Evolutionary conservation across 2,888 invertebrate species (phyloP), one percentile per base, ranked within the genome.

Genomic region (Dicycla oo): DNA sequence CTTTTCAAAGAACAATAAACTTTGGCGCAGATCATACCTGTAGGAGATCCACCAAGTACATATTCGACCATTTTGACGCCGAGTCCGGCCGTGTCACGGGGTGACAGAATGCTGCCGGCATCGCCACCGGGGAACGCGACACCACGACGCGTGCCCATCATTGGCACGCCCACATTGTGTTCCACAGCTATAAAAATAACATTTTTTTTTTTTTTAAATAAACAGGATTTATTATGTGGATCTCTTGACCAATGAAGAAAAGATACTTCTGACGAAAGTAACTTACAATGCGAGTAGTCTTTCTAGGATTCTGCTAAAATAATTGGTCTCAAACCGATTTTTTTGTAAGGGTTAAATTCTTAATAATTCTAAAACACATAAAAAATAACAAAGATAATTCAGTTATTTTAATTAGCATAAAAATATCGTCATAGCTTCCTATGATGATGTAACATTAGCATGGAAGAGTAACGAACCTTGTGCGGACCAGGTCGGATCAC

Each of bases 21-120:
- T 30, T 40, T 26, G 57, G 38, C 18, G 56, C 54, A 75, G 43
- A 79, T 38, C 79, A 86, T 92, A 96, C 96, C 96, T 85, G 98
- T 99, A 34, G 99, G 98, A 80, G 98, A 98, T 81, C 98, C 98
- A 83, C 99, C 98, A 88, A 99, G 97, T 75, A 99, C 99, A 94
- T 99, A 99, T 95, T 99, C 99, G 69, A 99, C 99, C 99, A 99
- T 99, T 97, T 99, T 99, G 86, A 99, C 98, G 85, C 99, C 99
- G 84, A 99, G 97, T 58, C 99, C 99, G 82, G 98, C 98, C 85
- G 99, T 98, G 93, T 99, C 98, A 81, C 98, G 97, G 60, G 98
- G 98, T 61, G 98, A 98, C 86, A 97, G 96, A 88, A 97, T 97
- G 90, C 96, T 97, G 89, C 96, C 96, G 15, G 96, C 97, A 92